Percentiles rank a stretch among this genome's conserved stretches.
Evolutionary conservation across 2,888 invertebrate genomes (phyloP).

Genomic region (Stramonita haemastoma): DNA sequence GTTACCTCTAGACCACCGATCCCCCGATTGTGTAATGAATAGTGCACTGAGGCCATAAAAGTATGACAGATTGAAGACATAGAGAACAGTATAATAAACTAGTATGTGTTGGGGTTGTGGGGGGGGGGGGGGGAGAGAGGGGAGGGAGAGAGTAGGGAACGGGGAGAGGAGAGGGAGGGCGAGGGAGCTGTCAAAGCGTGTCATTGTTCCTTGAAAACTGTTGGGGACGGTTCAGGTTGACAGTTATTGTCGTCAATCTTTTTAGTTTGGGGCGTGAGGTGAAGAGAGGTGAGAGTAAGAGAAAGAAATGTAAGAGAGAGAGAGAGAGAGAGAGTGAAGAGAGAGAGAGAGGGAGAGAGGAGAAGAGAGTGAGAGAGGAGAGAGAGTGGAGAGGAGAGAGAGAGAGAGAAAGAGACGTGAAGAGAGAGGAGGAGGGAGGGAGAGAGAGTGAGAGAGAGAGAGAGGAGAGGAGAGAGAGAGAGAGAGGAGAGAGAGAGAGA

Average conservation of each 20-base stretch:
- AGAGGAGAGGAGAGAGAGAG: neutral
- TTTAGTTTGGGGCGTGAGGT: neutral
- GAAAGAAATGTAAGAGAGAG: neutral
- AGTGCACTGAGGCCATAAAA: too few species aligned
- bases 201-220: neutral
- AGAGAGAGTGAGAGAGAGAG: neutral
- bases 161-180: too few species aligned
- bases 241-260: neutral
- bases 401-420: neutral
- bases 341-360: neutral
- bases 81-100: too few species aligned
- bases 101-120: too few species aligned
- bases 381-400: neutral
- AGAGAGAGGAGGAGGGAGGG: neutral
- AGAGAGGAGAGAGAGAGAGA: neutral
- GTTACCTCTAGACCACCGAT: too few species aligned
- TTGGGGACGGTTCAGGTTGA: neutral
- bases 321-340: neutral
- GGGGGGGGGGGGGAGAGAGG: too few species aligned
- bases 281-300: neutral
- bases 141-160: too few species aligned
- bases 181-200: neutral
- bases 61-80: too few species aligned
- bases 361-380: neutral
- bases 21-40: too few species aligned